Evolutionary conservation across 2,888 invertebrate genomes (phyloP).

Genomic region (Pardosa pseudoannulata): DNA sequence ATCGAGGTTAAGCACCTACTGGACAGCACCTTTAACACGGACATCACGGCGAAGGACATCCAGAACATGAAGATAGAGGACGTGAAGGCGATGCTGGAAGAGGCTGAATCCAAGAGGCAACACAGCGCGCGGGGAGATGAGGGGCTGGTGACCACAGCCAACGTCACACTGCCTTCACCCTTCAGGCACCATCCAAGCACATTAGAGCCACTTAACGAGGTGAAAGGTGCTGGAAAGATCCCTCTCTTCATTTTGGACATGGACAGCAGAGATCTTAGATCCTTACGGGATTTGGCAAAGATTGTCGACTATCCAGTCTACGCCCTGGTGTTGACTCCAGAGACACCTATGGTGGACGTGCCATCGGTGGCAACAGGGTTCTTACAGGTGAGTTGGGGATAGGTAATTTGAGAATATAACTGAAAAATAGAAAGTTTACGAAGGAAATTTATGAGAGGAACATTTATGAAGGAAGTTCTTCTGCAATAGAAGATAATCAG

Average conservation of each 20-base stretch:
- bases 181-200: constrained; percentile 84
- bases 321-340: constrained; percentile 89
- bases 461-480: too few relatives aligned
- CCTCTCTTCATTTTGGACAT: constrained; percentile 82
- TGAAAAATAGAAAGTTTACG: too few relatives aligned
- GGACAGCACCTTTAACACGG: constrained; percentile 87
- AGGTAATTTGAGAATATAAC: too few relatives aligned
- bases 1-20: constrained; percentile 77
- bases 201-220: constrained; percentile 81
- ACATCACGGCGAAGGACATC: constrained; percentile 93
- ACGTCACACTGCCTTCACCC: constrained; percentile 83
- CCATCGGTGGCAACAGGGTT: constrained; percentile 58
- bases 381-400: constrained; percentile 75
- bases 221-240: constrained; percentile 61
- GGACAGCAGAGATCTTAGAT: constrained; percentile 74
- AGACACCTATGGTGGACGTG: constrained; percentile 34
- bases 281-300: constrained; percentile 79
- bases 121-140: constrained; percentile 63
- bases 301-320: constrained; percentile 86
- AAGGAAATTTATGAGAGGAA: too few relatives aligned
- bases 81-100: constrained; percentile 78
- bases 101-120: not conserved
- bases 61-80: constrained; percentile 88
- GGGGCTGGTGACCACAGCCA: constrained; percentile 80
- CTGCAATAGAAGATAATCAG: too few relatives aligned